Evolutionary conservation across 2,888 invertebrate genomes (phyloP), one percentile per base, ranked within the genome.

Genomic region (Sarcophaga rosellei): DNA sequence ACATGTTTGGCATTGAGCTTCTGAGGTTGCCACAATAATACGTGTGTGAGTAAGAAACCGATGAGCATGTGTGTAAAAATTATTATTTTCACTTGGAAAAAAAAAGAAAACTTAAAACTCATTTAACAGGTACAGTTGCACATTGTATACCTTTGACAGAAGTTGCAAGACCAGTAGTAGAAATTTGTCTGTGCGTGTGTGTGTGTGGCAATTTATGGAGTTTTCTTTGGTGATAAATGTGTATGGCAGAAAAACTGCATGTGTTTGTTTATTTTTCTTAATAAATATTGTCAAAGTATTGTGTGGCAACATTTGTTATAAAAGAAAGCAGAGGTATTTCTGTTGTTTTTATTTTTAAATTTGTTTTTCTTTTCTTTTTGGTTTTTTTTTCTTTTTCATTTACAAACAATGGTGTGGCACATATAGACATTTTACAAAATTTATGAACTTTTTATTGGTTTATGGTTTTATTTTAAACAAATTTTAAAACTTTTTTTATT

Each of bases 231-330:
- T 74, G 23, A 74, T 65, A 65, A 84, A 59, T 61, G 74, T 63
- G 70, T 25, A 21, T 59, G 53, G 10, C 65, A 75, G 21, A 72
- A 76, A 66, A 76, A 61, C 57, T 70, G 70, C 66, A 82, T 79
- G 75, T 75, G 69, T 75, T 61, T 73, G 47, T 45, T 17, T 17
- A 0, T 53, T 0, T 47, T 61, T 61, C 21, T 21, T 47, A 62
- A 62, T 74, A 80, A 83, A 83, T 73, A 68, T 21, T 68, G 47
- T 35, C 77, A 73, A 72, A 53, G 53, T 59, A 75, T 57, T 59
- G 45, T 65, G 70, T 76, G 57, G 73, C 20, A 61, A 68, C 80
- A 80, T 80, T 68, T 73, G 79, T 72, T 66, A 25, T 25, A 11
- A 57, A 76, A 53, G 53, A 66, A 35, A 35, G 1, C 35, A 4